Evolutionary conservation across 2,113 vertebrate genomes (phyloP), one percentile per base, ranked within the genome.

Genomic region (Andinoacara biseriatus): DNA sequence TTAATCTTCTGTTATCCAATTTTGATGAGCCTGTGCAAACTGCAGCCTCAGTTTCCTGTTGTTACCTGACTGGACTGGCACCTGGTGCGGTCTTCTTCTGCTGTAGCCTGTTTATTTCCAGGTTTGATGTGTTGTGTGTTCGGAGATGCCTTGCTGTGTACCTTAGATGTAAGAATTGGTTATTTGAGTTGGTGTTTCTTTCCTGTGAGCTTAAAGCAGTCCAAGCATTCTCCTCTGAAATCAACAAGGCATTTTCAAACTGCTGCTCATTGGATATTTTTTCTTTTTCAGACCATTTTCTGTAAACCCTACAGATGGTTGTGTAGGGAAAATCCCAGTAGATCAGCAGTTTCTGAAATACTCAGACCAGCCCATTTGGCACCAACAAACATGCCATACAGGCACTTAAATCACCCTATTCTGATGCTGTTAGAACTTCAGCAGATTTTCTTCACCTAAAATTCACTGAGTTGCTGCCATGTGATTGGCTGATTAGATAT

Each of bases 301-400:
- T 43, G 61, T 24, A 40, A 3, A 65, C 2, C 13, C 31, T 13
- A 43, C 35, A 65, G 11, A 15, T 5, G 9, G 7, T 20, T 43
- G 35, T 65, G 22, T 9, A n/a, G 20, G 61, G 0, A 26, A 7
- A 5, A 24, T 65, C 61, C 5, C 13, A 43, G 35, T 43, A 3
- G 20, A 63, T 40, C 31, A 33, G 31, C 31, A 33, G 31, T 33
- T 33, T 33, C 31, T 33, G 31, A 33, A 33, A 33, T 6, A 33
- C 4, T 33, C 31, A 33, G 31, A 33, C 31, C 61, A 40, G 0
- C 61, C 35, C 0, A 63, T 7, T 40, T 63, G 4, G 61, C 20
- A 38, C 60, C 18, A 26, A 26, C 26, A 26, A 26, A 26, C 26
- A 26, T 26, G 26, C 26, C 26, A 26, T 26, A 3, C n/a, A 22